These are phyloP conservation scores for Oryzias celebensis DNA, from an alignment of 2,113 vertebrate genomes.

Conservation along the genomic window DNA sequence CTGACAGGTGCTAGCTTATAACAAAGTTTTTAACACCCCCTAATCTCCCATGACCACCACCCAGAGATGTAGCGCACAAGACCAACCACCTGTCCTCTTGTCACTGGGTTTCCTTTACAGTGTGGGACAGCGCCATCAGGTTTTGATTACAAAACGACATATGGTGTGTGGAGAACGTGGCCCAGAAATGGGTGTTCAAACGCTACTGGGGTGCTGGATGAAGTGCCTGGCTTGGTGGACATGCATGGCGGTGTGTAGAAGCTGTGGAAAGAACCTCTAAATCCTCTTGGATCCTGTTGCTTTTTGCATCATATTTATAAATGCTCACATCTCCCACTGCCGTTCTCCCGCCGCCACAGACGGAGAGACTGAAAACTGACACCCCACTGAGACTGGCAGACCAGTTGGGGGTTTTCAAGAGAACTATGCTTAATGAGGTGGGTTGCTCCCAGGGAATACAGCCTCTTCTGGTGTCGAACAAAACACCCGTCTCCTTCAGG, in stretches of 20 bases:
- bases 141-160: conserved; percentile 45
- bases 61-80: conserved; percentile 37
- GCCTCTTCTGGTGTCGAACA: conserved; percentile 67
- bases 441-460: conserved; percentile 51
- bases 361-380: conserved; percentile 66
- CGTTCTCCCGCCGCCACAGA: conserved; percentile 7
- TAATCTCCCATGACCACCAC: conserved; percentile 64
- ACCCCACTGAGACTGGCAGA: conserved; percentile 53
- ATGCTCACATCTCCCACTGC: neutral
- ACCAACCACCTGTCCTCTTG: conserved; percentile 62
- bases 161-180: conserved; percentile 46
- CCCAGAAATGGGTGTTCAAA: conserved; percentile 31
- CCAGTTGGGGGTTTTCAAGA: conserved; percentile 14
- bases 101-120: conserved; percentile 25
- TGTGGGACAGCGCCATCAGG: conserved; percentile 55
- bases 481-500: conserved; percentile 19
- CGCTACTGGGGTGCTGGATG: conserved; percentile 2
- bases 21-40: conserved; percentile 63
- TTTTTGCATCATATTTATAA: neutral
- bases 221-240: conserved; percentile 8
- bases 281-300: neutral
- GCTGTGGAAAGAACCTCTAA: conserved; percentile 19
- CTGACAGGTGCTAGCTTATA: conserved; percentile 73
- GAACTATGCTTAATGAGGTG: conserved; percentile 60
- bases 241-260: conserved; percentile 48